Evolutionary conservation across 2,113 vertebrate genomes (phyloP).

Genomic region (Muntiacus muntjak): DNA sequence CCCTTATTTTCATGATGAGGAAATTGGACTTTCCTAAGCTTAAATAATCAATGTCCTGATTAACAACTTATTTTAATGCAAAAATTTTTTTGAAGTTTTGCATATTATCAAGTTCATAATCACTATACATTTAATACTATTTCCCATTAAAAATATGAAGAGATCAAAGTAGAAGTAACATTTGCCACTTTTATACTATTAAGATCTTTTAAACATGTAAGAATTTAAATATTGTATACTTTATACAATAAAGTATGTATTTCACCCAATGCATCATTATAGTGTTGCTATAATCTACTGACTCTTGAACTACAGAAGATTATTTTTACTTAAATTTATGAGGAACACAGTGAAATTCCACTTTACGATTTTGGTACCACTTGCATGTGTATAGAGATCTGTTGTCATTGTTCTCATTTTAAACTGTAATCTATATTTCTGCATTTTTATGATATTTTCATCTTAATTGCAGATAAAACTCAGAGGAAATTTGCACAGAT

Average conservation of each 20-base stretch:
- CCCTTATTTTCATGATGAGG: constrained; percentile 31
- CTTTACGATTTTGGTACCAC: background rate
- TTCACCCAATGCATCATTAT: background rate
- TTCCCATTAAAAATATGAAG: constrained; percentile 18
- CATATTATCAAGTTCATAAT: background rate
- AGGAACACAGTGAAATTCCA: background rate
- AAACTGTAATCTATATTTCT: background rate
- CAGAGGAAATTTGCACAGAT: constrained; percentile 91
- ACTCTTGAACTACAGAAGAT: constrained; percentile 13
- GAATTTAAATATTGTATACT: background rate
- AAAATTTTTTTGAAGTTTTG: background rate
- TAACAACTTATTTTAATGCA: constrained; percentile 15
- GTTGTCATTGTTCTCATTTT: background rate
- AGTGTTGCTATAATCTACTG: background rate
- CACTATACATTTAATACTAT: background rate
- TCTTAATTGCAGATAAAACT: constrained; percentile 86
- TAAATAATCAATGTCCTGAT: constrained; percentile 30
- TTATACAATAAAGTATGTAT: background rate
- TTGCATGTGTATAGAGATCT: background rate
- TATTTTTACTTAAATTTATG: background rate
- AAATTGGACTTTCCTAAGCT: background rate
- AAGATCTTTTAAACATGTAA: background rate
- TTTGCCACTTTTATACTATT: background rate
- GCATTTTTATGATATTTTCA: constrained; percentile 59
- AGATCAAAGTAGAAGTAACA: background rate